phyloP scores from a whole-genome alignment of 2,888 invertebrate genomes.

The Galerucella calmariensis region DNA sequence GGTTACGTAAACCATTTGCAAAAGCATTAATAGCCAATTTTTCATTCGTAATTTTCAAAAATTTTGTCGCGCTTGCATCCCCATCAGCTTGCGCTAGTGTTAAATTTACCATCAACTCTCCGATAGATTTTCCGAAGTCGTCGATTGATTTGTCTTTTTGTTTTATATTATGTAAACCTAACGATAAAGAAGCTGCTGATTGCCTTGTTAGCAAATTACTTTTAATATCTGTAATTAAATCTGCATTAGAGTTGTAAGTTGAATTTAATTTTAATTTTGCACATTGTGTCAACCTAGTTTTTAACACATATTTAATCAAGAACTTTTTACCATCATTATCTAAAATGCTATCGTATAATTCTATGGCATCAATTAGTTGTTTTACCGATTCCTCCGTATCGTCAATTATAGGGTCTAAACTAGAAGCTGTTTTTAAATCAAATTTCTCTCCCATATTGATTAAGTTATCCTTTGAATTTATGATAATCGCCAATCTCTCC shows the following conservation, averaged over 20 bases:
- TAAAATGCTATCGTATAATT: slow-evolving; percentile 41
- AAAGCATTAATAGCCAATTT: slow-evolving; percentile 46
- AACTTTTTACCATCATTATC: slow-evolving; percentile 42
- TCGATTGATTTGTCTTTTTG: slow-evolving; percentile 38
- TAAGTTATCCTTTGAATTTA: no score
- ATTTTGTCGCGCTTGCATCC: slow-evolving; percentile 19
- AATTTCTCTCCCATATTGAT: slow-evolving; percentile 40
- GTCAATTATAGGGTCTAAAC: slow-evolving; percentile 41
- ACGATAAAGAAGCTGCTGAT: slow-evolving; percentile 36
- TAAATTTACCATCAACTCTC: slow-evolving; percentile 39
- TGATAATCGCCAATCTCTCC: no score
- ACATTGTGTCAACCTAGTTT: slow-evolving; percentile 30
- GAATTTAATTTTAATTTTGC: slow-evolving; percentile 41
- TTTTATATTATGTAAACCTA: slow-evolving; percentile 33
- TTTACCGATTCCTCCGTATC: slow-evolving; percentile 41
- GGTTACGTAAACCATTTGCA: slow-evolving; percentile 41
- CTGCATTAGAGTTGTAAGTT: slow-evolving; percentile 27
- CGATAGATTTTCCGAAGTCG: slow-evolving; percentile 39
- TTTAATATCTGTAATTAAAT: slow-evolving; percentile 39
- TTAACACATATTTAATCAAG: slow-evolving; percentile 44
- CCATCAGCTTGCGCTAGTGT: slow-evolving; percentile 43
- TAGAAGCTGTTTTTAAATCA: slow-evolving; percentile 43
- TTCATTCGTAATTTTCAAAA: slow-evolving; percentile 41
- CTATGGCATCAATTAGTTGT: slow-evolving; percentile 47
- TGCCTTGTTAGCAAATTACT: slow-evolving; percentile 38